Conservation (phyloP, 1,140 invertebrate genomes). For the Lutraria rhynchaena region DNA sequence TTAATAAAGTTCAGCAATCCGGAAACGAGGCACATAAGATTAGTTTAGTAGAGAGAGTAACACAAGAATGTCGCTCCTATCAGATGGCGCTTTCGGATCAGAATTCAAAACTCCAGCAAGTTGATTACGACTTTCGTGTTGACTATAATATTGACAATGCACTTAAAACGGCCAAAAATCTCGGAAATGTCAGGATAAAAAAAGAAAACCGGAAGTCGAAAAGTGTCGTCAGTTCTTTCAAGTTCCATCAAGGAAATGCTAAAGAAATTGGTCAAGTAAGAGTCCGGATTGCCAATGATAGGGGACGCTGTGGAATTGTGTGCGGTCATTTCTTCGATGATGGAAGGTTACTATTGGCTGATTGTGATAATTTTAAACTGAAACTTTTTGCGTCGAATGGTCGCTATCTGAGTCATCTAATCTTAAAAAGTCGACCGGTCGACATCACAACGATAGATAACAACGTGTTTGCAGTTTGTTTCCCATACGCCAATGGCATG, state of each 20-base stretch:
- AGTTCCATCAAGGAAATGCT: background rate
- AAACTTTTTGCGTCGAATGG: slow-evolving; percentile 41
- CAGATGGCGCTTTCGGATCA: slow-evolving; percentile 24
- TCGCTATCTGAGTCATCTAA: slow-evolving; percentile 32
- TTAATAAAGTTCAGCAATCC: slow-evolving; percentile 43
- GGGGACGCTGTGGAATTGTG: slow-evolving; percentile 50
- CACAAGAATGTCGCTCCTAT: slow-evolving; percentile 28
- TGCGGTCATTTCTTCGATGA: slow-evolving; percentile 49
- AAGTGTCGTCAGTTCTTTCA: slow-evolving; percentile 12
- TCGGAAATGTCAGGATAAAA: slow-evolving; percentile 43
- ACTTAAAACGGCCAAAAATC: slow-evolving; percentile 16
- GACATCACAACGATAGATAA: slow-evolving; percentile 41
- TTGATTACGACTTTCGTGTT: slow-evolving; percentile 47
- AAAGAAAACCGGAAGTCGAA: slow-evolving; percentile 20
- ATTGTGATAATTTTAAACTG: slow-evolving; percentile 55
- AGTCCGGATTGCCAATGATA: slow-evolving; percentile 46
- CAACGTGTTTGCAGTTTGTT: slow-evolving; percentile 2
- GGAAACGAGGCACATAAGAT: slow-evolving; percentile 47
- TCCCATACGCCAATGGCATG: slow-evolving; percentile 25
- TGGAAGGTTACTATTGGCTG: slow-evolving; percentile 38
- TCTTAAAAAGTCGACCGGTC: slow-evolving; percentile 48
- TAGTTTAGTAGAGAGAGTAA: slow-evolving; percentile 26
- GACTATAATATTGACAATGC: slow-evolving; percentile 44
- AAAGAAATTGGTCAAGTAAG: slow-evolving; percentile 27
- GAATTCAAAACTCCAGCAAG: slow-evolving; percentile 33